phyloP scores from a whole-genome alignment of 2,888 invertebrate genomes.

The Orthosia incerta region DNA sequence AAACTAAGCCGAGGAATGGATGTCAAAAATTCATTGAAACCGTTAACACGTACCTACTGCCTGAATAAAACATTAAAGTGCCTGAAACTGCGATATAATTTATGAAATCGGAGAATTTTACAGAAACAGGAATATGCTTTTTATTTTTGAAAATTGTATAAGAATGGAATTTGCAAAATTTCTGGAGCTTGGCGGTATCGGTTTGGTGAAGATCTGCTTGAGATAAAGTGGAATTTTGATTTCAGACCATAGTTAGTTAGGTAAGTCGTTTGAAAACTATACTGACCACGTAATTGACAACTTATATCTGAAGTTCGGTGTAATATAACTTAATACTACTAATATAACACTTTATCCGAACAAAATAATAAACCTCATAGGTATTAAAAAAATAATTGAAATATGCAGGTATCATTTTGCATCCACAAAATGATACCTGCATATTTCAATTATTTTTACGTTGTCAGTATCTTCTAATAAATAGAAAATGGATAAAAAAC shows the following conservation, averaged over 20 bases:
- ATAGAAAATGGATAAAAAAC: no score
- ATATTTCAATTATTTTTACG: no score
- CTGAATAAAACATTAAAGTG: conserved; percentile 77
- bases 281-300: neutral
- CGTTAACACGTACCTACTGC: conserved; percentile 72
- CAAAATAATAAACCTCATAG: neutral
- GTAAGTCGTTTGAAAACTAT: neutral
- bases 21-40: conserved; percentile 71
- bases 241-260: neutral
- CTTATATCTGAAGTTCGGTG: neutral
- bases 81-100: conserved; percentile 75
- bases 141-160: conserved; percentile 37
- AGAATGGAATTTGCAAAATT: conserved; percentile 19
- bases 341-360: neutral
- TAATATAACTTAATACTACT: no score
- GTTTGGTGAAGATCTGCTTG: neutral
- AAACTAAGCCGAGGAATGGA: conserved; percentile 56
- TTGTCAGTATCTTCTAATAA: no score
- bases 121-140: conserved; percentile 58
- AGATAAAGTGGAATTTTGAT: neutral
- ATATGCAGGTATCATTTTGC: neutral
- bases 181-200: neutral
- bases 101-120: conserved; percentile 73
- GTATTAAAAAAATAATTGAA: neutral
- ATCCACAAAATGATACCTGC: no score